Conservation (phyloP, 2,888 invertebrate genomes). For the Scaptomyza cyrtandrae region DNA sequence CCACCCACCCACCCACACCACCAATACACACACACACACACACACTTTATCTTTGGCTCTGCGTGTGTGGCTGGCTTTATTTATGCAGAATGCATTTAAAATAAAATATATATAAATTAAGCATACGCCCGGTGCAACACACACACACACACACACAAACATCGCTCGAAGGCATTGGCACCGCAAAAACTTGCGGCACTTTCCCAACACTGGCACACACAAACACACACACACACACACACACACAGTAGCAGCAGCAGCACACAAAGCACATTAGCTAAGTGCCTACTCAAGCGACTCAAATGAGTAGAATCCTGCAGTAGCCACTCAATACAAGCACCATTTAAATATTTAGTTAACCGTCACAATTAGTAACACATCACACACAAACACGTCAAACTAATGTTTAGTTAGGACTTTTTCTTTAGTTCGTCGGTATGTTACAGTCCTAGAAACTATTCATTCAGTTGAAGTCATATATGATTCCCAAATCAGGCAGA, state of each 20-base stretch:
- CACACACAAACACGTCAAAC: too few relatives aligned
- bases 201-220: conserved; percentile 9
- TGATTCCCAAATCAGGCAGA: conserved; percentile 5
- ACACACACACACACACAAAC: neutral
- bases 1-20: conserved; percentile 30
- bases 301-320: neutral
- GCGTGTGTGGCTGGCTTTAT: conserved; percentile 54
- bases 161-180: conserved; percentile 34
- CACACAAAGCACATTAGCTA: conserved; percentile 34
- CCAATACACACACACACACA: conserved; percentile 14
- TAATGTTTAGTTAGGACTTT: neutral
- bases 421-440: neutral
- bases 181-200: conserved; percentile 15
- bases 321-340: conserved; percentile 18
- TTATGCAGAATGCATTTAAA: conserved; percentile 77
- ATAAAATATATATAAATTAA: conserved; percentile 78
- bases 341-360: conserved; percentile 13
- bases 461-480: neutral
- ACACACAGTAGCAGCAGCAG: neutral
- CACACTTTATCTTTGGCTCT: conserved; percentile 11
- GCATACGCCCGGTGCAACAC: conserved; percentile 67
- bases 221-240: conserved; percentile 1
- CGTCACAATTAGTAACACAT: neutral
- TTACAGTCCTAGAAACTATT: neutral
- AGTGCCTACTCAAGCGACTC: conserved; percentile 23